Conservation (phyloP, 2,797 vertebrate genomes). For the Hoplostethus atlanticus region DNA sequence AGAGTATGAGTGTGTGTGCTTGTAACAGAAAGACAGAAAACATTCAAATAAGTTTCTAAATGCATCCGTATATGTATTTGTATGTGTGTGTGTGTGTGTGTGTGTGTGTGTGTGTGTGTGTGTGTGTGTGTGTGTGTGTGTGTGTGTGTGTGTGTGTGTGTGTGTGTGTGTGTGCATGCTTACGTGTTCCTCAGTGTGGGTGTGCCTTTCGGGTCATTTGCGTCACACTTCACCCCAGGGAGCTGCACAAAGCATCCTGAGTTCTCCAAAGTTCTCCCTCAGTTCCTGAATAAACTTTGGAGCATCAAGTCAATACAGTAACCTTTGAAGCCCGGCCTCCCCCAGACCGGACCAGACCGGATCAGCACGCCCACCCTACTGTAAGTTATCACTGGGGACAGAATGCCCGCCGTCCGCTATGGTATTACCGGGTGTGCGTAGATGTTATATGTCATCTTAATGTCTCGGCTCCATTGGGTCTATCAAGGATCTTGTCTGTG, state of each 20-base stretch:
- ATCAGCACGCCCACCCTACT: constrained; percentile 55
- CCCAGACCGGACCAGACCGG: constrained; percentile 17
- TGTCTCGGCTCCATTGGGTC: constrained; percentile 11
- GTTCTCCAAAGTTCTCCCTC: constrained; percentile 28
- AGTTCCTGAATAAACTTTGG: constrained; percentile 50
- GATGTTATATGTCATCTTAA: constrained; percentile 31
- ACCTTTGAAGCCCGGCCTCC: constrained; percentile 65
- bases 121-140: constrained; percentile 1
- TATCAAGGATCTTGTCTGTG: constrained; percentile 15
- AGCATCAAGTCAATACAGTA: constrained; percentile 62
- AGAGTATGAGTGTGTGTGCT: background rate
- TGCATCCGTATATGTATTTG: background rate
- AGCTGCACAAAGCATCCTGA: constrained; percentile 22
- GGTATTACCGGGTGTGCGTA: constrained; percentile 23
- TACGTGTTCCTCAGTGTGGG: constrained; percentile 4
- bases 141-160: background rate
- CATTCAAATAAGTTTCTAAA: background rate
- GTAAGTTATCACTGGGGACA: constrained; percentile 65
- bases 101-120: background rate
- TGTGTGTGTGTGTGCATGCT: background rate
- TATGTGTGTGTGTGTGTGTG: background rate
- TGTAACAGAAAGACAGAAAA: background rate
- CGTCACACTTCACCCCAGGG: constrained; percentile 42
- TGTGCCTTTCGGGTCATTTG: constrained; percentile 40
- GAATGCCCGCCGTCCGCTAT: background rate